Evolutionary conservation across 2,888 invertebrate species (phyloP).

Genomic region (Lasioglossum lativentre): DNA sequence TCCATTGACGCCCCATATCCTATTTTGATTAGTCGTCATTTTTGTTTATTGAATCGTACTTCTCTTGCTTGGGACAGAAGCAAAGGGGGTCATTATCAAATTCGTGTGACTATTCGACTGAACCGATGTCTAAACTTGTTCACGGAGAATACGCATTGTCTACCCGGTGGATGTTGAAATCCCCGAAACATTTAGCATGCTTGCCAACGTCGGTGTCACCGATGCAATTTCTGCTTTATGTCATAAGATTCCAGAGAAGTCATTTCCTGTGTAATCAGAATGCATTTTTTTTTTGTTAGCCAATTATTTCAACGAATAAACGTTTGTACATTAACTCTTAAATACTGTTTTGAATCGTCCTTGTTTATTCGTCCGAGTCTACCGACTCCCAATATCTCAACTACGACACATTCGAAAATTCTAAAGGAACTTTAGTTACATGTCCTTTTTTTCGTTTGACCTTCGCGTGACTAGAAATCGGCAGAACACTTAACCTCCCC

Average conservation of each 20-base stretch:
- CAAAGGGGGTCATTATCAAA: background rate
- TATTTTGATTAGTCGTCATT: background rate
- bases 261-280: background rate
- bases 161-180: background rate
- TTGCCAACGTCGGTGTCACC: background rate
- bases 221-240: background rate
- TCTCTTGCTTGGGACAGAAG: background rate
- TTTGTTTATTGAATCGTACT: background rate
- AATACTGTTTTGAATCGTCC: background rate
- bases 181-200: background rate
- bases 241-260: background rate
- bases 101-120: background rate
- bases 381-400: background rate
- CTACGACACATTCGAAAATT: slow-evolving; percentile 21
- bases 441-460: slow-evolving; percentile 34
- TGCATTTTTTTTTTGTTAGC: background rate
- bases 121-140: background rate
- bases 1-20: background rate
- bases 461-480: slow-evolving; percentile 62
- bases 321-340: background rate
- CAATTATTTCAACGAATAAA: background rate
- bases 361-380: background rate
- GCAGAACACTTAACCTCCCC: slow-evolving; percentile 14
- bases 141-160: background rate
- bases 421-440: slow-evolving; percentile 7